Evolutionary conservation across 2,888 invertebrate genomes (phyloP), one percentile per base, ranked within the genome.

Genomic region (Sipunculus nudus): DNA sequence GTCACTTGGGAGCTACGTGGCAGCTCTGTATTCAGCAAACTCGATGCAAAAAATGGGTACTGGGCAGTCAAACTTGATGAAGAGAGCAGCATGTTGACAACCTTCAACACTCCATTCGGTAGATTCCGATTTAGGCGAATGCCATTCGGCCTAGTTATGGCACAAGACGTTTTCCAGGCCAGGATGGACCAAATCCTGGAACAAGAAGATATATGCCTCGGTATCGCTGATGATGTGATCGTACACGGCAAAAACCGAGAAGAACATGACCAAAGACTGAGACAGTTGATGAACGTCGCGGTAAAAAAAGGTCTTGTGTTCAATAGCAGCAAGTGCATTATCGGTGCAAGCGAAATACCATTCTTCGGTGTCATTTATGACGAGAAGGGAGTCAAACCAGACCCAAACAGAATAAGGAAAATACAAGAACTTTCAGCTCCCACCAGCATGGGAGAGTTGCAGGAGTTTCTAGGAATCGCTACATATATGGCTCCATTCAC

Each of bases 21-120:
- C 16, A 50, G 56, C 8, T 50, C 10, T 23, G 46, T 50, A 35
- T 65, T 65, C 29, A 31, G 41, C 35, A 66, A 56, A n/a, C 41
- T 59, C 2, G 63, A 61, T 35, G 63, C 63, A 10, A 65, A 61
- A 54, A 28, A 45, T 35, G 67, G 64, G 6, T 67, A 59, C 35
- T 65, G 67, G 65, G 43, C 38, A 32, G 38, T 67, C 1, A n/a
- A 41, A 13, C 49, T 62, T n/a, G 50, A 48, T 28, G 38, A 49
- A 13, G 41, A 39, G 16, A 43, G 45, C 13, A 43, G 41, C 25
- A 19, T 32, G 8, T 41, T 58, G n/a, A 58, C 57, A 2, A 48
- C 61, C 26, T 62, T 60, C 49, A 53, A 54, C 23, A 35, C 59
- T 6, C 60, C 60, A 8, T 32, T 25, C 45, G 13, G 29, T 16